Evolutionary conservation across 2,113 vertebrate genomes (phyloP).

Genomic region (Poicephalus gulielmi): DNA sequence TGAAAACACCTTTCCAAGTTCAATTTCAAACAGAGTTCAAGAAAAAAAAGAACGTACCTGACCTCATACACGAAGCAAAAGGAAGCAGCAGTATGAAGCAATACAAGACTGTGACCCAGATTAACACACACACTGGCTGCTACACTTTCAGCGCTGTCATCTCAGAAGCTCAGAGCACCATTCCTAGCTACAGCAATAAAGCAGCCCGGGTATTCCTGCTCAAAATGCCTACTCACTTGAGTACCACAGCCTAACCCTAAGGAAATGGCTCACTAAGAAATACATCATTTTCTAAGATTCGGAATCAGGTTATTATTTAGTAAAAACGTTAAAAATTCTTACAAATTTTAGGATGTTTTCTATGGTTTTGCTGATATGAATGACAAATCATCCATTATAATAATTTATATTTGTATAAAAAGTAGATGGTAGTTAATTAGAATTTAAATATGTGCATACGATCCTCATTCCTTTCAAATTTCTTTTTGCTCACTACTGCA

Average conservation of each 20-base stretch:
- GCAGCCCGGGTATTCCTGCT: neutral
- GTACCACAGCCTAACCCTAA: neutral
- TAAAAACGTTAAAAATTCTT: neutral
- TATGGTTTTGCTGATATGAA: neutral
- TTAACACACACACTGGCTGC: neutral
- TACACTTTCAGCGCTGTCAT: neutral
- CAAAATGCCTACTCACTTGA: neutral
- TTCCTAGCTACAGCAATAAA: neutral
- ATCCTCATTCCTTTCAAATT: neutral
- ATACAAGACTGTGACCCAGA: fast-evolving
- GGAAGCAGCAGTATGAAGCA: neutral
- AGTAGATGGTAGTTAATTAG: neutral
- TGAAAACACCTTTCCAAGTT: neutral
- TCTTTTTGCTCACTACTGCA: neutral
- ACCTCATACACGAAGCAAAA: fast-evolving
- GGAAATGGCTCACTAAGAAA: neutral
- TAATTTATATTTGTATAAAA: neutral
- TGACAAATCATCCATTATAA: neutral
- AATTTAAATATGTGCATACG: neutral
- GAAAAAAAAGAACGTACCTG: neutral
- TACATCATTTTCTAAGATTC: neutral
- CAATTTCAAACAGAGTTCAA: neutral
- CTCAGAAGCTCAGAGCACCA: neutral
- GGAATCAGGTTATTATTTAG: neutral
- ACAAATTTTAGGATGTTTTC: neutral